Evolutionary conservation across 2,888 invertebrate species (phyloP).

Genomic region (Polyommatus icarus): DNA sequence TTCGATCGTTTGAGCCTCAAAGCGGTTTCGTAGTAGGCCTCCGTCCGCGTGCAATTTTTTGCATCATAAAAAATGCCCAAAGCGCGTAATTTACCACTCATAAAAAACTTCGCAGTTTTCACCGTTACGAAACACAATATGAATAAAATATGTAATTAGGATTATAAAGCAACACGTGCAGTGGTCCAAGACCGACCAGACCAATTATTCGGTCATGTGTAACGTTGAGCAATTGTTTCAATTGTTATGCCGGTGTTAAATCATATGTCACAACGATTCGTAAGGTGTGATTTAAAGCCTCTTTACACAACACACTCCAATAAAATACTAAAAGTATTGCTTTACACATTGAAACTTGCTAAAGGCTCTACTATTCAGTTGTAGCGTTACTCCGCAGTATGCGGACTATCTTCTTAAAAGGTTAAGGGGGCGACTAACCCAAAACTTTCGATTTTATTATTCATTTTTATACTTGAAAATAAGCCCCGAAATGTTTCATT

Average conservation of each 20-base stretch:
- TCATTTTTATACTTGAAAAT: no score
- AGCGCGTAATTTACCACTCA: not conserved
- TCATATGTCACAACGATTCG: not conserved
- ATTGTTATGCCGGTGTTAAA: constrained; percentile 2
- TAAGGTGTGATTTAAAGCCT: not conserved
- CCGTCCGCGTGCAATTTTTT: no score
- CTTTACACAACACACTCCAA: not conserved
- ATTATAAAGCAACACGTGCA: constrained; percentile 3
- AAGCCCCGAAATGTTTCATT: no score
- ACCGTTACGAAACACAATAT: not conserved
- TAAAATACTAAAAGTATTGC: not conserved
- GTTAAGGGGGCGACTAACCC: no score
- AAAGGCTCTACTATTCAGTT: no score
- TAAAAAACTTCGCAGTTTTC: not conserved
- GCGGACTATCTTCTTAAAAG: no score
- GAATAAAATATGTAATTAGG: not conserved
- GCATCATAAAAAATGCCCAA: no score
- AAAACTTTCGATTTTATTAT: no score
- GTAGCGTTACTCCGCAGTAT: no score
- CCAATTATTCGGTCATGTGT: not conserved
- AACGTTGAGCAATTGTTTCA: not conserved
- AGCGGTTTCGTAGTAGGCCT: no score
- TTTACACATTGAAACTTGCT: not conserved
- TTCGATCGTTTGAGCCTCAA: no score
- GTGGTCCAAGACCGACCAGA: not conserved